Evolutionary conservation across 2,888 invertebrate species (phyloP), one percentile per base, ranked within the genome.

Genomic region (Drosophila merina): DNA sequence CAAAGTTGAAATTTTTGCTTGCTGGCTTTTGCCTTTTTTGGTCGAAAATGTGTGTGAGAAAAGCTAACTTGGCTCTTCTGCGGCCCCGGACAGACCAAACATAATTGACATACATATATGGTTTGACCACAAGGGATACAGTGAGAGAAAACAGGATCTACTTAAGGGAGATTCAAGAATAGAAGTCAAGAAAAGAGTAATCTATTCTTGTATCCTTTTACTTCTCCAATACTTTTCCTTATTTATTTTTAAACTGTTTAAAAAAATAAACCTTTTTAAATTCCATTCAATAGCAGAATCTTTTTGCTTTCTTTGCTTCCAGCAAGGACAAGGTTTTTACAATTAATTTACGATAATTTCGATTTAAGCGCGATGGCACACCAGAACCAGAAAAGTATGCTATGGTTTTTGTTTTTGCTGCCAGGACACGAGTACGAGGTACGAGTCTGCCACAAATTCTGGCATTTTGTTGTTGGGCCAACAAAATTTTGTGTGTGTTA

Each of bases 261-360:
- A 20, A 20, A 20, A 20, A 20, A 20, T 20, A 20, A 20, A 20
- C 20, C 20, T 20, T 20, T 20, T 20, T 20, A 2, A 20, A 20
- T 20, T 20, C 20, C 20, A 1, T 20, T 20, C 20, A 20, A 20
- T 20, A 20, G 20, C 20, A 20, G 20, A 20, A 20, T 20, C 36
- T 38, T 12, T 38, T 4, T 6, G 1, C 9, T 1, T 40, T 40
- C 6, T 12, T 14, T 6, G 7, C 3, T n/a, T n/a, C 40, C 40
- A 6, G 7, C 14, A 26, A 51, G 51, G 28, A 38, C 66, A 3
- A 42, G 4, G 52, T 54, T 67, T 74, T 66, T 47, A 64, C 80
- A 86, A 86, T 81, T 81, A 86, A 83, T 83, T 79, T 75, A 79
- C 70, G 66, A 79, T 77, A 75, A 81, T 86, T 86, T 83, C 66